Evolutionary conservation across 2,888 invertebrate genomes (phyloP).

Genomic region (Clanis bilineata): DNA sequence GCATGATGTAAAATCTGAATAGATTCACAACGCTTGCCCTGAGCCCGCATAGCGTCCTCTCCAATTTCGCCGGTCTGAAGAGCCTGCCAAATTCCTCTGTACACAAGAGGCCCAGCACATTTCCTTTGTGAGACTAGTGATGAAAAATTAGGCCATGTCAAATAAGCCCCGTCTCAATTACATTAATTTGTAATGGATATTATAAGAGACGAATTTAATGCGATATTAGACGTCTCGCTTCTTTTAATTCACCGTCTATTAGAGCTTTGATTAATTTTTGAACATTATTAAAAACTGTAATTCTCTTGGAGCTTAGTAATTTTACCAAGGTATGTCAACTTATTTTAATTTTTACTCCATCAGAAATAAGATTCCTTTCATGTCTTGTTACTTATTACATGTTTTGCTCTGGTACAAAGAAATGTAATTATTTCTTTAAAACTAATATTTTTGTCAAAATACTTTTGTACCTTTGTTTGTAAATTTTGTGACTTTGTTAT

Average conservation of each 20-base stretch:
- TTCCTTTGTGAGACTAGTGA: background rate
- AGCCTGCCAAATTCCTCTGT: background rate
- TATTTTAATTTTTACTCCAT: background rate
- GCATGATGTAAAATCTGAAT: background rate
- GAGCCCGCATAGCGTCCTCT: background rate
- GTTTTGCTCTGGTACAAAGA: no score
- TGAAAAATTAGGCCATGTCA: background rate
- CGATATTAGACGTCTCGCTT: background rate
- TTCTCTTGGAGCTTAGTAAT: background rate
- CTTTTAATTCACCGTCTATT: background rate
- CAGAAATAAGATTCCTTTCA: background rate
- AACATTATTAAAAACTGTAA: background rate
- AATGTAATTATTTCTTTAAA: no score
- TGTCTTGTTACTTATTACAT: background rate
- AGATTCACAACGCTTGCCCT: background rate
- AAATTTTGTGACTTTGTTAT: background rate
- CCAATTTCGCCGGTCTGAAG: background rate
- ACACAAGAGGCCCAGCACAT: background rate
- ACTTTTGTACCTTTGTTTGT: background rate
- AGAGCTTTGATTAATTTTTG: background rate
- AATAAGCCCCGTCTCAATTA: constrained; percentile 5
- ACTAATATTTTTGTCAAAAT: background rate
- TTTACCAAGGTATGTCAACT: background rate
- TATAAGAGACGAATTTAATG: background rate
- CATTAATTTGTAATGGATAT: background rate